These are phyloP conservation scores for Grammomys surdaster DNA, from an alignment of 2,113 vertebrate genomes.

Conservation along the genomic window DNA sequence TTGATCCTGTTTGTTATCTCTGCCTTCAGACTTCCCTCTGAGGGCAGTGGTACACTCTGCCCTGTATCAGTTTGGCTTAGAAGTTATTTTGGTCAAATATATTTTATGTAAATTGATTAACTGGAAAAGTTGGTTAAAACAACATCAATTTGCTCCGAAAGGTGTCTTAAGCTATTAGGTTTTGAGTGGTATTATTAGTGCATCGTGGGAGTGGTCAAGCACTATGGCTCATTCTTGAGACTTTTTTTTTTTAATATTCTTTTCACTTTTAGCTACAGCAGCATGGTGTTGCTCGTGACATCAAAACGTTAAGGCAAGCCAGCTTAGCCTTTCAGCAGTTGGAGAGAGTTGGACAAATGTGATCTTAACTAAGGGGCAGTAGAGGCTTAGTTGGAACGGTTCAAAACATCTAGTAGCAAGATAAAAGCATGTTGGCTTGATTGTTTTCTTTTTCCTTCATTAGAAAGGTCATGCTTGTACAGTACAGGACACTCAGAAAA, in stretches of 20 bases:
- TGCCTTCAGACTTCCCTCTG: conserved; percentile 44
- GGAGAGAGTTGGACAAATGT: conserved; percentile 27
- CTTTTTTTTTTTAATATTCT: background rate
- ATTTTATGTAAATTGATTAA: conserved; percentile 40
- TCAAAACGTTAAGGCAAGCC: conserved; percentile 42
- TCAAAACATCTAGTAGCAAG: conserved; percentile 60
- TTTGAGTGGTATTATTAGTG: conserved; percentile 42
- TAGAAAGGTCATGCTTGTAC: conserved; percentile 61
- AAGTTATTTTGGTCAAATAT: conserved; percentile 48
- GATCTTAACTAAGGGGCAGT: conserved; percentile 47
- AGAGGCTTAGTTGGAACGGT: conserved; percentile 60
- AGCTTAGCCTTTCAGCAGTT: background rate
- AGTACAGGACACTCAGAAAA: conserved; percentile 71
- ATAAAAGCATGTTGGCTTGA: conserved; percentile 63
- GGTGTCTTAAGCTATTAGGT: conserved; percentile 12
- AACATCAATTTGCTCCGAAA: conserved; percentile 49
- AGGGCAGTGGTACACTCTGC: conserved; percentile 19
- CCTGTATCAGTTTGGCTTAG: conserved; percentile 31
- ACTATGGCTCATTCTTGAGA: background rate
- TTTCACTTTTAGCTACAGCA: conserved; percentile 33
- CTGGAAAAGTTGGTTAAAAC: conserved; percentile 55
- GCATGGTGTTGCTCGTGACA: conserved; percentile 23
- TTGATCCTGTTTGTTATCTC: conserved; percentile 54
- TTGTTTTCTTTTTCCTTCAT: conserved; percentile 31
- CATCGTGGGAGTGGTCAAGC: background rate